Percentiles rank a stretch among this genome's conserved stretches.
These are phyloP conservation scores for Acyrthosiphon pisum DNA, from an alignment of 1,140 invertebrate species.

Conservation along the genomic window DNA sequence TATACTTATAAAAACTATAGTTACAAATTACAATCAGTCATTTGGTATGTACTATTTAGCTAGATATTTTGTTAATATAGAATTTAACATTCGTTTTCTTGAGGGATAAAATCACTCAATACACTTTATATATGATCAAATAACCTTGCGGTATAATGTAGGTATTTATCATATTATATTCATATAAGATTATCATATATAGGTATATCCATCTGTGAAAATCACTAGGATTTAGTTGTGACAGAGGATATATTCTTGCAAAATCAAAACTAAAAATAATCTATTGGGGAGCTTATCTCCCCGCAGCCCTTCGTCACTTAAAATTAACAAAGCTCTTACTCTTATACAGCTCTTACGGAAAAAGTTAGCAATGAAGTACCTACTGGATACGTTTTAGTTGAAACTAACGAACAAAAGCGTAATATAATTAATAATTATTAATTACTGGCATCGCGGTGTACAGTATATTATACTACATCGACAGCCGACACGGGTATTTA, in stretches of 20 bases:
- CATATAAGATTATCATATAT: too few species aligned
- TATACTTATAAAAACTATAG: neutral
- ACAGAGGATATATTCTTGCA: neutral
- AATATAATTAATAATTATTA: neutral
- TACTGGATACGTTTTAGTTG: neutral
- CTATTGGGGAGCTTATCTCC: neutral
- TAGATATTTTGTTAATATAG: neutral
- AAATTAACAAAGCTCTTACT: too few species aligned
- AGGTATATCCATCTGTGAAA: neutral
- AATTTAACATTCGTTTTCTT: neutral
- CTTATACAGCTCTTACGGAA: neutral
- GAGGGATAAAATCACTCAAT: neutral
- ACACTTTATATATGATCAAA: neutral
- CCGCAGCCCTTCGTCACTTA: neutral
- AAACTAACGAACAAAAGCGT: neutral
- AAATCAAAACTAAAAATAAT: neutral
- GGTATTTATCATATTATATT: neutral
- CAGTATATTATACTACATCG: neutral
- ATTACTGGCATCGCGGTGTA: neutral
- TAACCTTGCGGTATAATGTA: neutral
- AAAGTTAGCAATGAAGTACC: neutral
- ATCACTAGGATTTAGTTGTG: neutral
- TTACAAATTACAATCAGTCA: neutral
- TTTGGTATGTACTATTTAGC: neutral
- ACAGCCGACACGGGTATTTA: neutral